Evolutionary conservation across 2,797 vertebrate species (phyloP).

Genomic region (Eremophila alpestris): DNA sequence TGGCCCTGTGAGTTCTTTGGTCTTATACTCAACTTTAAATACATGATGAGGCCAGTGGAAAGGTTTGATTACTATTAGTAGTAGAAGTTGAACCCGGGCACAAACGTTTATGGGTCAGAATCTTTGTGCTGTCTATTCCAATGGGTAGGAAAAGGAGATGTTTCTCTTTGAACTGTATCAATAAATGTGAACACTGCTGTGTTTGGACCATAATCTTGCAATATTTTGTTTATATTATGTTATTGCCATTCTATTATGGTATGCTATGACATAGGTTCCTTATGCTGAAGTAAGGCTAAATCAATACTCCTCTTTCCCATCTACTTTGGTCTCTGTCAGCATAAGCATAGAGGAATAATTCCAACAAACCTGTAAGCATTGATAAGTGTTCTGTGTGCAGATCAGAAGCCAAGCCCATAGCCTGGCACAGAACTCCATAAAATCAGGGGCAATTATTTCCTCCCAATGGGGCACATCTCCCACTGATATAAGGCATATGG

Average conservation of each 20-base stretch:
- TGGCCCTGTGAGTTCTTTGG: neutral
- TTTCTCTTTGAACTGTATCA: neutral
- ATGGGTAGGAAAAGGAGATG: neutral
- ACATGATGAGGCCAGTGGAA: neutral
- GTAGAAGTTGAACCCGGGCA: neutral
- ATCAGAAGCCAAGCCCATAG: neutral
- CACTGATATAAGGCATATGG: neutral
- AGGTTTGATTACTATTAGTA: neutral
- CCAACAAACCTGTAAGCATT: neutral
- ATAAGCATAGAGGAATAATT: neutral
- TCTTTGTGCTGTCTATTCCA: neutral
- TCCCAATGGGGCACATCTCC: neutral
- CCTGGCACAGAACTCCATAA: neutral
- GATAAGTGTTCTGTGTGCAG: neutral
- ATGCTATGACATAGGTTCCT: neutral
- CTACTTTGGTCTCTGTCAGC: neutral
- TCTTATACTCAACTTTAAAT: neutral
- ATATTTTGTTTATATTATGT: neutral
- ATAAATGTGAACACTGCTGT: neutral
- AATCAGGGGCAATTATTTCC: conserved; percentile 20
- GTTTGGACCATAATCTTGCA: neutral
- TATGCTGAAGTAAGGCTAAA: neutral
- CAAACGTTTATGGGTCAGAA: neutral
- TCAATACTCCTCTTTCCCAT: neutral
- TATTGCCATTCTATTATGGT: neutral